Conservation (phyloP, 2,113 vertebrate genomes). For the Nipponia nippon region DNA sequence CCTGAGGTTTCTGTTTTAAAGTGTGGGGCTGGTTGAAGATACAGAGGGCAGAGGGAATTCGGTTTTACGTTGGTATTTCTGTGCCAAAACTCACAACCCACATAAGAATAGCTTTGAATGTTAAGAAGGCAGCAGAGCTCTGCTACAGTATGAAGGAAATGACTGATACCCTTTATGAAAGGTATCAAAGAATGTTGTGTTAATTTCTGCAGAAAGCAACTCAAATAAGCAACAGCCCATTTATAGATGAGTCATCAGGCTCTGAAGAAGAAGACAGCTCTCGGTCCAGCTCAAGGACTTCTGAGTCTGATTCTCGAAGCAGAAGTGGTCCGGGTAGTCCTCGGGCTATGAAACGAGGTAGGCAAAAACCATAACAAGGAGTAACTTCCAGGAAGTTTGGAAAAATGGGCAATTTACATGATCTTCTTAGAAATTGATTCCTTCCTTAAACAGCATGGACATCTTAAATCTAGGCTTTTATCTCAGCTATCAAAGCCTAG, state of each 20-base stretch:
- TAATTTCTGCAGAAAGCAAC: constrained; percentile 86
- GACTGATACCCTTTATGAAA: background rate
- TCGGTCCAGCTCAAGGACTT: constrained; percentile 81
- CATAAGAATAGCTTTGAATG: background rate
- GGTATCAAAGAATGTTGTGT: background rate
- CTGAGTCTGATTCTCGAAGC: constrained; percentile 79
- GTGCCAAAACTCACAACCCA: constrained; percentile 25
- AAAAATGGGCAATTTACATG: background rate
- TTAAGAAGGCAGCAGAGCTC: background rate
- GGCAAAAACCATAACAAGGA: background rate
- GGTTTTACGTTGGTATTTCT: background rate
- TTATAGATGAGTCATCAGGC: constrained; percentile 87
- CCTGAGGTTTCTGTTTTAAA: constrained; percentile 15
- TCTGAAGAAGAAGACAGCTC: constrained; percentile 91
- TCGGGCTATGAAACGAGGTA: constrained; percentile 90
- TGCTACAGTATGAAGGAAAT: background rate
- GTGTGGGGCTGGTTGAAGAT: background rate
- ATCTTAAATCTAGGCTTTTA: background rate
- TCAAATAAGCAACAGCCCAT: constrained; percentile 87
- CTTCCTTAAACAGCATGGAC: background rate
- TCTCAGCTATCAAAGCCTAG: background rate
- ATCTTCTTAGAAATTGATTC: background rate
- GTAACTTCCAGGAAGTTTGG: background rate
- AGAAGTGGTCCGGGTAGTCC: constrained; percentile 84
- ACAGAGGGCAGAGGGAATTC: background rate